Evolutionary conservation across 2,797 vertebrate species (phyloP).

Genomic region (Micromesistius poutassou): DNA sequence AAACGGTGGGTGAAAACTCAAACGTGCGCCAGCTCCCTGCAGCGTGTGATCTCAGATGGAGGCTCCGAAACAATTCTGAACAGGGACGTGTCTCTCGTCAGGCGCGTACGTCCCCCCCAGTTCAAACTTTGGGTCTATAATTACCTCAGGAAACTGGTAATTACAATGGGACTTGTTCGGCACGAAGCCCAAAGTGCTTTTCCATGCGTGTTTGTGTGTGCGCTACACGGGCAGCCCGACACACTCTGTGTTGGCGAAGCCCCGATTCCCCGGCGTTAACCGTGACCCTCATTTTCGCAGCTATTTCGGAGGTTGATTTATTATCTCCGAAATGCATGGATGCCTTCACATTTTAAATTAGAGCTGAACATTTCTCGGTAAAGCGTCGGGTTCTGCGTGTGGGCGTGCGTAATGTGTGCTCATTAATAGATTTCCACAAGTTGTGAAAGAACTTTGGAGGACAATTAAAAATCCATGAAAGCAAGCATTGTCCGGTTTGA

Average conservation of each 20-base stretch:
- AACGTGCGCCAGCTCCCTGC: neutral
- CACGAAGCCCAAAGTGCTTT: slow-evolving; percentile 29
- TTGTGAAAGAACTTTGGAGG: slow-evolving; percentile 51
- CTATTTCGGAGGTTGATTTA: slow-evolving; percentile 35
- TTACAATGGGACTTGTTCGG: slow-evolving; percentile 50
- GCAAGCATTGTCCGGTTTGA: slow-evolving; percentile 30
- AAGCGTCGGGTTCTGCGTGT: slow-evolving; percentile 25
- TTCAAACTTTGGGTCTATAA: slow-evolving; percentile 46
- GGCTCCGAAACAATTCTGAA: neutral
- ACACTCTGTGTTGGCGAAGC: neutral
- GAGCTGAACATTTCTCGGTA: slow-evolving; percentile 13
- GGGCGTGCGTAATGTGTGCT: slow-evolving; percentile 55
- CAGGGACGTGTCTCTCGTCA: slow-evolving; percentile 58
- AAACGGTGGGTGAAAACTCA: neutral
- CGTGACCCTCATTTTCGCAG: slow-evolving; percentile 36
- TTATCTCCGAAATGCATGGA: slow-evolving; percentile 25
- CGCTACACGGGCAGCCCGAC: no score
- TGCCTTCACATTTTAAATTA: slow-evolving; percentile 31
- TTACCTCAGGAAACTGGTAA: slow-evolving; percentile 59
- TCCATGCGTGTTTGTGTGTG: slow-evolving; percentile 25
- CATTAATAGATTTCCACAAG: slow-evolving; percentile 42
- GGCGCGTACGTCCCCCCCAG: slow-evolving; percentile 42
- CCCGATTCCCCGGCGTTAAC: slow-evolving; percentile 28
- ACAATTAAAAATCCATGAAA: slow-evolving; percentile 35
- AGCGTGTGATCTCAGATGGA: no score